Base-by-base conservation (phyloP, 2,888 invertebrate genomes). In the Melikaiella ostensackeni region DNA sequence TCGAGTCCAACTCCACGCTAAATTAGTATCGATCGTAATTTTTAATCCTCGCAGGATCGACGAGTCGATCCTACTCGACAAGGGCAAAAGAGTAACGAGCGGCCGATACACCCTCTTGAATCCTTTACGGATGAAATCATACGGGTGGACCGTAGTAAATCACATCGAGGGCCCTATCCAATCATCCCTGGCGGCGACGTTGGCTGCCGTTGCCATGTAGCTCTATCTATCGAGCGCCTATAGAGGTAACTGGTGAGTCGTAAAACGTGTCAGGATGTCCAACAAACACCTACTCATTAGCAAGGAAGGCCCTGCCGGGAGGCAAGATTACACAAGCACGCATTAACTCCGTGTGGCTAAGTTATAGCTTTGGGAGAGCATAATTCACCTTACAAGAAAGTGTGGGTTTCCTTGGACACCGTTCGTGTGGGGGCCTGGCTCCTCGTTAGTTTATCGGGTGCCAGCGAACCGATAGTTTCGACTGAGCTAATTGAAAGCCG, bases 281-380 rank as follows among this genome's bases (percentile, higher is more conserved):
- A 88, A 88, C 88, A 88, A 90, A 90, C 90, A 90, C 90, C 90
- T 90, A 90, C 90, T 90, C 90, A 90, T 90, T 90, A 90, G 90
- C 87, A 85, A 88, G 88, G 89, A 88, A 89, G 88, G 85, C 86
- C 80, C 84, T 83, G 82, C 85, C 84, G 81, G 81, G 82, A 74
- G 80, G 82, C 81, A 81, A 84, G 86, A 89, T 89, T 89, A 87
- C 88, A 88, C 88, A 88, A 86, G 88, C 88, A 84, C 82, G 86
- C 88, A 88, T 89, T 89, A 89, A 89, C 88, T 89, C 84, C 81
- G 87, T 85, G 74, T 83, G 80, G 84, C 86, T 89, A 88, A 89
- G 89, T 89, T 89, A 89, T 89, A 86, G 86, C 87, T 86, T 80
- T 79, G 80, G 82, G 82, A 83, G 84, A 84, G 85, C 89, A 88